Percentiles rank a stretch among this genome's conserved stretches.
phyloP scores from a whole-genome alignment of 2,797 vertebrate species.

The Allobates femoralis region DNA sequence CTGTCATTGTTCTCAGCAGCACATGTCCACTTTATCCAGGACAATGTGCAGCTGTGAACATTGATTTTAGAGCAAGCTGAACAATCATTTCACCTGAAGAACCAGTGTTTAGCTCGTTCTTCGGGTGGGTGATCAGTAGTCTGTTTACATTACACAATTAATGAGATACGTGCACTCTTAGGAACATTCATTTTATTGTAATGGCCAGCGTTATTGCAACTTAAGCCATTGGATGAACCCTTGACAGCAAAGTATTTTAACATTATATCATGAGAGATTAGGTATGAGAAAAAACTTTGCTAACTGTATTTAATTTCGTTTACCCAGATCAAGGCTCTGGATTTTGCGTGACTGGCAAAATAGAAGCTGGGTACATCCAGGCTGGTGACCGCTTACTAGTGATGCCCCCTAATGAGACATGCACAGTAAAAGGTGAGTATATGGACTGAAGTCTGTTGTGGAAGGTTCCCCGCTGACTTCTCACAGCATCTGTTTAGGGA shows the following conservation, averaged over 20 bases:
- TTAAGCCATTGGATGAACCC: too few species aligned
- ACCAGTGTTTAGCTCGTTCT: too few species aligned
- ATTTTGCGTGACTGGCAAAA: conserved; percentile 97
- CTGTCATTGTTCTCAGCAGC: too few species aligned
- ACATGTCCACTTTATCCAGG: too few species aligned
- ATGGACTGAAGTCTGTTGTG: conserved; percentile 66
- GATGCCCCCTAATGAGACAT: conserved; percentile 97
- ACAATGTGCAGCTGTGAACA: too few species aligned
- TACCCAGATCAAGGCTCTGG: conserved; percentile 94
- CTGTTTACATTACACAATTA: too few species aligned
- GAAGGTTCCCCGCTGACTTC: conserved; percentile 50
- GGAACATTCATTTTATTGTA: too few species aligned
- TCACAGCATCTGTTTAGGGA: conserved; percentile 63
- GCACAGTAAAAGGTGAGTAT: conserved; percentile 91
- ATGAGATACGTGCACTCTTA: too few species aligned
- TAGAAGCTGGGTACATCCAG: conserved; percentile 95
- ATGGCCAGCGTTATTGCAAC: too few species aligned
- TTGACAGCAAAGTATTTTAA: background rate
- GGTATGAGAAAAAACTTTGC: background rate
- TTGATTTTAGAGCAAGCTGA: too few species aligned
- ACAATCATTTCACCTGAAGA: too few species aligned
- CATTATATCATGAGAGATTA: background rate
- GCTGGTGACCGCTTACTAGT: conserved; percentile 89
- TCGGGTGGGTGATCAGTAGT: too few species aligned
- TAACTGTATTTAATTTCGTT: background rate